Evolutionary conservation across 2,888 invertebrate genomes (phyloP).

Genomic region (Hyppa rectilinea): DNA sequence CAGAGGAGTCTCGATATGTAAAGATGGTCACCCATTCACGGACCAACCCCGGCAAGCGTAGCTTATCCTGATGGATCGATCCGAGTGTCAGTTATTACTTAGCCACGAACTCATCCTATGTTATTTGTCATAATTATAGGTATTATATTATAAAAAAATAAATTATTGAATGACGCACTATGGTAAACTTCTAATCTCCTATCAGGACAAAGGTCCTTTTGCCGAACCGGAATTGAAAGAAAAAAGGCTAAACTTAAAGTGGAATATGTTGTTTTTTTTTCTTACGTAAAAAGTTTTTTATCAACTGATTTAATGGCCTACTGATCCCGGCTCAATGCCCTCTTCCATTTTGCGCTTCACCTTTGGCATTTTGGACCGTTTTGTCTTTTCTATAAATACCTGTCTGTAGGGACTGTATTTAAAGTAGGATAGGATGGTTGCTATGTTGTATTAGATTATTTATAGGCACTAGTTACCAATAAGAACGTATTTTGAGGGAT

Average conservation of each 20-base stretch:
- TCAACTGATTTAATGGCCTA: conserved; percentile 22
- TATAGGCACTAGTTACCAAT: background rate
- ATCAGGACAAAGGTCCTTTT: conserved; percentile 13
- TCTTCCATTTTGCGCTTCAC: conserved; percentile 32
- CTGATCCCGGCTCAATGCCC: conserved; percentile 44
- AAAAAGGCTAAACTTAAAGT: conserved; percentile 20
- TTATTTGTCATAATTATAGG: too few species aligned
- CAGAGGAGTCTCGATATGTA: too few species aligned
- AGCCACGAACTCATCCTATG: too few species aligned
- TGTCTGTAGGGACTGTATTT: conserved; percentile 13
- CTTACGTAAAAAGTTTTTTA: conserved; percentile 21
- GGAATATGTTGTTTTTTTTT: conserved; percentile 27
- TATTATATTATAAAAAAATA: too few species aligned
- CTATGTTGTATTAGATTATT: background rate
- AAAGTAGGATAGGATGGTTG: conserved; percentile 19
- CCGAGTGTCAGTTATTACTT: too few species aligned
- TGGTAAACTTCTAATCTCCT: conserved; percentile 4
- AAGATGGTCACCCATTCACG: too few species aligned
- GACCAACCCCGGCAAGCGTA: too few species aligned
- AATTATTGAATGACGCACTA: too few species aligned
- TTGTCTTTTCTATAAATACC: conserved; percentile 38
- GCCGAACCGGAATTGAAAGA: conserved; percentile 15
- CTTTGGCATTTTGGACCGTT: conserved; percentile 41
- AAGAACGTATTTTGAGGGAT: background rate
- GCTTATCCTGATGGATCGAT: too few species aligned